Base-by-base conservation (phyloP, 2,888 invertebrate genomes). In the Lithophane ornitopus region DNA sequence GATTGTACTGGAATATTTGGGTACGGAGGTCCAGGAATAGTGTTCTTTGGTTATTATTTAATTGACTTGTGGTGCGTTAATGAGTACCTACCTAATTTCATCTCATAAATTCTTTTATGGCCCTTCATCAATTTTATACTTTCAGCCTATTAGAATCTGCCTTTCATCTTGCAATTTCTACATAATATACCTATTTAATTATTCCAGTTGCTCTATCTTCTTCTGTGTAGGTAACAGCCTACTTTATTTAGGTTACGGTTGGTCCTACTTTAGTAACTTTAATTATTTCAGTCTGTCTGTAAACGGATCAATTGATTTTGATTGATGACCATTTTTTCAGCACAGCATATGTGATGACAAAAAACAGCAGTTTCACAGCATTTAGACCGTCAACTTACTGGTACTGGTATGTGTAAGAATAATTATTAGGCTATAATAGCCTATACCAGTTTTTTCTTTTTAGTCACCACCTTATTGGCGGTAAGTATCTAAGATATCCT, bases 291-390 rank as follows among this genome's bases (percentile, higher is more conserved):
- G 39, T 61, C 26, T 70, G 34, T 0, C 52, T 61, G 26, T 44
- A 28, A 56, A 34, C 41, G 26, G 3, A 58, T 65, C 26, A 65
- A 65, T 73, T 73, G 56, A 58, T 44, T 63, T 44, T 77, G 26
- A 80, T 80, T 59, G 58, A 80, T 65, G 34, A 52, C 2, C 3
- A 22, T 58, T 77, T 65, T 44, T 44, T 22, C 16, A 22, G 11
- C 34, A 22, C 46, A 26, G 34, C 39, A 34, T 22, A 19, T 7
- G 8, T 49, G 46, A 49, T 49, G 49, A 19, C 49, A 49, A 49
- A 49, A 49, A 19, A 49, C 49, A 49, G 46, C 19, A 49, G 7
- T 14, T 44, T 28, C 0, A 14, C 12, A n/a, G 12, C 4, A 65
- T 8, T 63, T 46, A 16, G n/a, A 28, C 8, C 28, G 28, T 34